These are phyloP conservation scores for Manduca sexta DNA, from an alignment of 1,140 invertebrate species.

Conservation along the genomic window DNA sequence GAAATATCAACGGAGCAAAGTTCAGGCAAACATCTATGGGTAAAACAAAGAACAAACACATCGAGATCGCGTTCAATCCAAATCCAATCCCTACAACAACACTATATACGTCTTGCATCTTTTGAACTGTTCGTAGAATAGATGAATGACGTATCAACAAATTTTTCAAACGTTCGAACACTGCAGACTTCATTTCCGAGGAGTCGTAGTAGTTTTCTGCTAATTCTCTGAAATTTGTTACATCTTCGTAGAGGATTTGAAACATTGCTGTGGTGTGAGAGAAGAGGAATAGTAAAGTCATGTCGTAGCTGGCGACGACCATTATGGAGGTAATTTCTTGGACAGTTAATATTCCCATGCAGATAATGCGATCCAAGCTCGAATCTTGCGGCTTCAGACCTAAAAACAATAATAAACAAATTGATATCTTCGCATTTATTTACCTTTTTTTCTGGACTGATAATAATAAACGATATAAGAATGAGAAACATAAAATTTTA, in stretches of 20 bases:
- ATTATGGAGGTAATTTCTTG: slow-evolving; percentile 22
- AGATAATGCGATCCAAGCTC: slow-evolving; percentile 16
- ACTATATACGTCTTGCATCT: slow-evolving; percentile 23
- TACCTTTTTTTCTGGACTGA: too few species aligned
- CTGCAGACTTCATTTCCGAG: neutral
- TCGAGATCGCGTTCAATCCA: slow-evolving; percentile 21
- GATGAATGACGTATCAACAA: slow-evolving; percentile 16
- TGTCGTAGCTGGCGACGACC: slow-evolving; percentile 16
- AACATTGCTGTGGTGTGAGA: slow-evolving; percentile 26
- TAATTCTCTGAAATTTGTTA: slow-evolving; percentile 11
- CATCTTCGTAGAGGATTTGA: slow-evolving; percentile 20
- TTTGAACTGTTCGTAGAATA: slow-evolving; percentile 20
- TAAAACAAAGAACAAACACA: slow-evolving; percentile 28
- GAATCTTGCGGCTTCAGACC: slow-evolving; percentile 17
- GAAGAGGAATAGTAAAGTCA: slow-evolving; percentile 22
- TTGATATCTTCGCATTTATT: neutral
- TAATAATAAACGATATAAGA: too few species aligned
- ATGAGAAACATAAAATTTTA: too few species aligned
- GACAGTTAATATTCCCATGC: slow-evolving; percentile 15
- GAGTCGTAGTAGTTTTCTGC: neutral
- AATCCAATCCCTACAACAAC: slow-evolving; percentile 23
- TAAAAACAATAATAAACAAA: slow-evolving; percentile 5
- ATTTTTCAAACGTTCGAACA: slow-evolving; percentile 14
- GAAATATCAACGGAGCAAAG: slow-evolving; percentile 22
- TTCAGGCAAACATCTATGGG: slow-evolving; percentile 21